Evolutionary conservation across 2,888 invertebrate genomes (phyloP).

Genomic region (Arctia plantaginis): DNA sequence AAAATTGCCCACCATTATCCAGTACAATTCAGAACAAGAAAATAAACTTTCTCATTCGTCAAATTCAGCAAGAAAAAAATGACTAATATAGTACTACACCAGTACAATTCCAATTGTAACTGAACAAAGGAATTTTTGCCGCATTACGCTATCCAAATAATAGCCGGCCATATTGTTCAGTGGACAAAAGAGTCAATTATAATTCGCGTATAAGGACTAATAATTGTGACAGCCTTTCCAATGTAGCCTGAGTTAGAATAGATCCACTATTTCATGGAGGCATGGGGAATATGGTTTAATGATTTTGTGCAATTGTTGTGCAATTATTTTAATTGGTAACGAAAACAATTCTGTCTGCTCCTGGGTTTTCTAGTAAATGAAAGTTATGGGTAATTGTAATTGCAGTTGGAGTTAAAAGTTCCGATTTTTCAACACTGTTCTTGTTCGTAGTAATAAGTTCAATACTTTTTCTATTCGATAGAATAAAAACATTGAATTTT

Average conservation of each 20-base stretch:
- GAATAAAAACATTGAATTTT: no score
- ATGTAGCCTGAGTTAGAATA: not conserved
- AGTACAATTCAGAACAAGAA: not conserved
- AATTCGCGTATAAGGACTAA: slow-evolving; percentile 22
- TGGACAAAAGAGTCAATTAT: slow-evolving; percentile 23
- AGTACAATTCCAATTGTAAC: slow-evolving; percentile 9
- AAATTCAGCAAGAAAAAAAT: slow-evolving; percentile 9
- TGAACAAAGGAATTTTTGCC: slow-evolving; percentile 16
- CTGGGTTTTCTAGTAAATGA: not conserved
- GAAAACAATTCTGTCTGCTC: not conserved
- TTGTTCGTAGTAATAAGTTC: not conserved
- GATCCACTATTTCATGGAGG: slow-evolving; percentile 6
- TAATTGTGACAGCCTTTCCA: slow-evolving; percentile 19
- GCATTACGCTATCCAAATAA: slow-evolving; percentile 19
- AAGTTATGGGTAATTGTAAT: no score
- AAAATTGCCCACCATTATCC: slow-evolving; percentile 2
- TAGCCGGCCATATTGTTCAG: slow-evolving; percentile 13
- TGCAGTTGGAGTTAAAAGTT: no score
- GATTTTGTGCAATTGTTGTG: not conserved
- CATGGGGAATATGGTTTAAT: not conserved
- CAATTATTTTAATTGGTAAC: not conserved
- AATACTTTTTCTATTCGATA: no score
- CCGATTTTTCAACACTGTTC: no score
- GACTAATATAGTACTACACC: slow-evolving; percentile 2
- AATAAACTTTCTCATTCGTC: slow-evolving; percentile 13